A percentile compares a stretch with the other conserved stretches of the same genome.
Evolutionary conservation across 2,797 vertebrate species (phyloP).

Genomic region (Diplodus puntazzo): DNA sequence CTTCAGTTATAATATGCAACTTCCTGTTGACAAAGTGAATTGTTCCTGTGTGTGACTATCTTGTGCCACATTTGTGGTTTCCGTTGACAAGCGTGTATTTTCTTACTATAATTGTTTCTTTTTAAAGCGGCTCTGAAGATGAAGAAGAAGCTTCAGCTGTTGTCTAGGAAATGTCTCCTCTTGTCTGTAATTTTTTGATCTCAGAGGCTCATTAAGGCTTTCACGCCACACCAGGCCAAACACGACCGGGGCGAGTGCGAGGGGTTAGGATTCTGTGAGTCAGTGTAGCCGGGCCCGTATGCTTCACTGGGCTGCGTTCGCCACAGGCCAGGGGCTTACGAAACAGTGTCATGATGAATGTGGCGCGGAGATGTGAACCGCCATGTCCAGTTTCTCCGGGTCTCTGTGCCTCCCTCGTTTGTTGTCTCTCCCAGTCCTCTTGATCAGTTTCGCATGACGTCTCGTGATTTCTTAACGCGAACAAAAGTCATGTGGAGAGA

Average conservation of each 20-base stretch:
- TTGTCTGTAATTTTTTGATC: constrained; percentile 61
- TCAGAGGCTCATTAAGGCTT: constrained; percentile 66
- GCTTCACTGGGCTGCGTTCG: constrained; percentile 64
- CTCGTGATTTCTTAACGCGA: constrained; percentile 45
- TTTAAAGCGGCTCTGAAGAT: neutral
- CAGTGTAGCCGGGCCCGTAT: constrained; percentile 55
- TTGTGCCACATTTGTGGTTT: neutral
- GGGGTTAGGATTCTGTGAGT: constrained; percentile 54
- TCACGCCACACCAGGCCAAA: constrained; percentile 45
- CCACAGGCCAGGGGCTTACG: constrained; percentile 69
- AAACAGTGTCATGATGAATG: constrained; percentile 75
- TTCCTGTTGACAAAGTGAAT: constrained; percentile 46
- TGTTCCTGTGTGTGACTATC: constrained; percentile 36
- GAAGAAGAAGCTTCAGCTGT: constrained; percentile 17
- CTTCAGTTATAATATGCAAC: constrained; percentile 19
- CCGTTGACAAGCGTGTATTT: neutral
- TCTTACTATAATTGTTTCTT: neutral
- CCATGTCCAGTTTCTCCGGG: constrained; percentile 22
- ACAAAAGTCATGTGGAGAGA: constrained; percentile 46
- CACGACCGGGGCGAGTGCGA: constrained; percentile 30
- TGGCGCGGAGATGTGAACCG: constrained; percentile 63
- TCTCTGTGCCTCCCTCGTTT: constrained; percentile 16
- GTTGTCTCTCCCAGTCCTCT: constrained; percentile 4
- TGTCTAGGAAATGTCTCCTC: constrained; percentile 55
- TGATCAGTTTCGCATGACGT: constrained; percentile 48